Evolutionary conservation across 2,797 vertebrate species (phyloP).

Genomic region (Numenius phaeopus): DNA sequence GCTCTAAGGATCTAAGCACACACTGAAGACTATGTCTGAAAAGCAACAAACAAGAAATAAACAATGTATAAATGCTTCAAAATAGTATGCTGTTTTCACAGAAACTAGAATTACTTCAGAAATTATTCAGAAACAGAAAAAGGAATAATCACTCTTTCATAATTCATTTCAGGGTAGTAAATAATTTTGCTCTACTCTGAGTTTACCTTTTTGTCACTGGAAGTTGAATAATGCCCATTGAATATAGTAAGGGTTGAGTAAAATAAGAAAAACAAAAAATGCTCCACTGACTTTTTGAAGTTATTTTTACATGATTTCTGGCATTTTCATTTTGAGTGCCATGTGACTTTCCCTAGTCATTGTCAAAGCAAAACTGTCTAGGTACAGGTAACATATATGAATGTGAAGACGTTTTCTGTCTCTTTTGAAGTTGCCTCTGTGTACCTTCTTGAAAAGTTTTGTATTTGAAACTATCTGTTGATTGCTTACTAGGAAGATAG

Average conservation of each 20-base stretch:
- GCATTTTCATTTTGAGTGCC: neutral
- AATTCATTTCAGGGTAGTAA: neutral
- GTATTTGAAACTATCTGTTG: neutral
- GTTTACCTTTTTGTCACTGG: neutral
- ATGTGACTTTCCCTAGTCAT: neutral
- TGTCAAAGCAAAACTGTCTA: neutral
- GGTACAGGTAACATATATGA: neutral
- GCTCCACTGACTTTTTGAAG: neutral
- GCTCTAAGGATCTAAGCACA: neutral
- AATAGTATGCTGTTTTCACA: neutral
- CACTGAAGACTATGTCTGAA: neutral
- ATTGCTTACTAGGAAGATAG: neutral
- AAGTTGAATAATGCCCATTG: neutral
- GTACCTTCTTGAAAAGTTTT: neutral
- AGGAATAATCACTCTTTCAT: neutral
- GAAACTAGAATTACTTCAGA: neutral
- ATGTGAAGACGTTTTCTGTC: neutral
- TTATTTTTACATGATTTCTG: neutral
- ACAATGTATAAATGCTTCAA: neutral
- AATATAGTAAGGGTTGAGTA: neutral
- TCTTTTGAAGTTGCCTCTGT: neutral
- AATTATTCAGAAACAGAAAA: neutral
- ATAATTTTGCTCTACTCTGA: neutral
- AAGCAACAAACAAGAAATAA: neutral
- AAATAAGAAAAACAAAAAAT: neutral